phyloP scores from a whole-genome alignment of 2,113 vertebrate genomes.

The Carassius gibelio region DNA sequence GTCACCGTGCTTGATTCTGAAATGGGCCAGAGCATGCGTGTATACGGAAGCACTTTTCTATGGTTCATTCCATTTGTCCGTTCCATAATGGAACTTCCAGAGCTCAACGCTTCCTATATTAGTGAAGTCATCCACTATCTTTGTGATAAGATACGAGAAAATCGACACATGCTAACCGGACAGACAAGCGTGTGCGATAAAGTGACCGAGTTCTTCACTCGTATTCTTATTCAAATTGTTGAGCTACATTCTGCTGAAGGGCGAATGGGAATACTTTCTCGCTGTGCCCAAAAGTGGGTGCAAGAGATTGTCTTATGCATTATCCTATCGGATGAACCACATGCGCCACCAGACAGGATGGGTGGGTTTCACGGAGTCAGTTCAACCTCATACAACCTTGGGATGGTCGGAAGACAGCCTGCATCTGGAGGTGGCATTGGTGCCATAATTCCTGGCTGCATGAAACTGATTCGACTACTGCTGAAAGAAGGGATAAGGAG shows the following conservation, averaged over 20 bases:
- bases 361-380: slow-evolving; percentile 32
- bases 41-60: slow-evolving; percentile 84
- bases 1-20: slow-evolving; percentile 80
- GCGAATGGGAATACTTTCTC: slow-evolving; percentile 78
- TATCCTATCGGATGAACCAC: slow-evolving; percentile 52
- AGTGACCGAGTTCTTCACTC: slow-evolving; percentile 82
- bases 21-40: slow-evolving; percentile 80
- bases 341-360: slow-evolving; percentile 1
- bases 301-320: slow-evolving; percentile 79
- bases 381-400: slow-evolving; percentile 44
- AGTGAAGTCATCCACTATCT: slow-evolving; percentile 82
- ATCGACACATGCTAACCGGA: slow-evolving; percentile 71
- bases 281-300: slow-evolving; percentile 81
- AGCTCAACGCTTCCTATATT: slow-evolving; percentile 79
- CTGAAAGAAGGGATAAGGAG: slow-evolving; percentile 80
- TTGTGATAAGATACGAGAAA: slow-evolving; percentile 70
- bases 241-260: slow-evolving; percentile 80
- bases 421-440: not conserved
- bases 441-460: slow-evolving; percentile 69
- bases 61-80: slow-evolving; percentile 89
- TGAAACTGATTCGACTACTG: slow-evolving; percentile 80
- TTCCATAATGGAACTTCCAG: slow-evolving; percentile 84
- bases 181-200: slow-evolving; percentile 74
- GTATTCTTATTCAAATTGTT: slow-evolving; percentile 81
- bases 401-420: not conserved